phyloP scores from a whole-genome alignment of 2,113 vertebrate species.

The Brachyistius frenatus region DNA sequence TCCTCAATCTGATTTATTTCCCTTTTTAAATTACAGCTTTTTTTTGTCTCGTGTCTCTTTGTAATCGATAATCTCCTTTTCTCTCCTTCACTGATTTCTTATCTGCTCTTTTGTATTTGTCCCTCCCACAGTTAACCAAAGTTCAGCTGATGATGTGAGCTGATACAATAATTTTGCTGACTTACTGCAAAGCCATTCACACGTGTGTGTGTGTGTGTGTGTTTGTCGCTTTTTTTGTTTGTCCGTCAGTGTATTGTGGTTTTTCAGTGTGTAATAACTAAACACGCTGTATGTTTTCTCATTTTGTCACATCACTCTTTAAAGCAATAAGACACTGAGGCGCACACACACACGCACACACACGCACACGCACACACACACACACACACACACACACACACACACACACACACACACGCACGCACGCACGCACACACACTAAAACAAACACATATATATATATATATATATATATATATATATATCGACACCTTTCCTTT shows the following conservation, averaged over 20 bases:
- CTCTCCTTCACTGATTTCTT: background rate
- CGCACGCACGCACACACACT: constrained; percentile 48
- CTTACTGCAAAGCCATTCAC: too few relatives aligned
- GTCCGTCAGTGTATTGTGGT: background rate
- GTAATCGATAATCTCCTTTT: too few relatives aligned
- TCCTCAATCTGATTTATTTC: too few relatives aligned
- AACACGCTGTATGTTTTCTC: background rate
- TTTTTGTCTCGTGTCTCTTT: too few relatives aligned
- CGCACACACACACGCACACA: background rate
- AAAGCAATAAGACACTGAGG: background rate
- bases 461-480: constrained; percentile 16
- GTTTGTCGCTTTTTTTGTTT: background rate
- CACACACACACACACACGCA: constrained; percentile 6
- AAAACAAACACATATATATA: background rate
- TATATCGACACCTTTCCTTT: constrained; percentile 50
- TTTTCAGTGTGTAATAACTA: background rate
- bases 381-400: background rate
- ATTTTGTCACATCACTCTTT: constrained; percentile 26
- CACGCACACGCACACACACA: background rate
- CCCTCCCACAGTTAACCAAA: background rate
- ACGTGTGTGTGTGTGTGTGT: too few relatives aligned
- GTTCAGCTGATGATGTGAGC: background rate
- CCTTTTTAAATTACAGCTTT: too few relatives aligned
- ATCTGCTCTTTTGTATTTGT: constrained; percentile 1
- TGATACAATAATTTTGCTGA: background rate